A percentile compares a stretch with the other conserved stretches of the same genome.
These are phyloP conservation scores for Anseranas semipalmata DNA, from an alignment of 2,113 vertebrate species.

Conservation along the genomic window DNA sequence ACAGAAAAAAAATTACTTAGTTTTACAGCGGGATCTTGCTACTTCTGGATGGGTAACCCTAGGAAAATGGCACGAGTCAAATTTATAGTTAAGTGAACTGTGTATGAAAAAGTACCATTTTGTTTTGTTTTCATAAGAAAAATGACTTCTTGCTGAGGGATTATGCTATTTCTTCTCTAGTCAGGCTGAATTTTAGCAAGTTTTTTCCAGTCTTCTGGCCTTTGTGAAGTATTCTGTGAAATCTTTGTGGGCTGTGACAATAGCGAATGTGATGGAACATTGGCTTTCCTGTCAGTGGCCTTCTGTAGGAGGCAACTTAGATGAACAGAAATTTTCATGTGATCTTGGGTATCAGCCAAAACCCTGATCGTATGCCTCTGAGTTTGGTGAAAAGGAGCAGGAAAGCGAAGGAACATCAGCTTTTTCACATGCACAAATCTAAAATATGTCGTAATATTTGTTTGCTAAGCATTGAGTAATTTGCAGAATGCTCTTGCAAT, in stretches of 20 bases:
- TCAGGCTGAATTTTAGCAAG: background rate
- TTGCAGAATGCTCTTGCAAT: background rate
- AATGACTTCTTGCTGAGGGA: background rate
- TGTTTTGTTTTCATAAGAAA: background rate
- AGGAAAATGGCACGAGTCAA: background rate
- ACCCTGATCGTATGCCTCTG: background rate
- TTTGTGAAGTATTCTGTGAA: background rate
- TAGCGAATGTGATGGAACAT: background rate
- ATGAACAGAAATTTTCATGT: background rate
- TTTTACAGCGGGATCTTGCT: background rate
- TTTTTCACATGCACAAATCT: background rate
- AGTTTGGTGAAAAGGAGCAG: background rate
- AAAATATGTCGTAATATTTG: background rate
- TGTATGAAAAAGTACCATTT: background rate
- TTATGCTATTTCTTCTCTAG: background rate
- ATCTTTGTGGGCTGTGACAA: background rate
- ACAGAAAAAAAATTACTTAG: background rate
- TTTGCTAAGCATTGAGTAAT: background rate
- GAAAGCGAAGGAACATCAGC: background rate
- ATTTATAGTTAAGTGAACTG: background rate
- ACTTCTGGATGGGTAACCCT: background rate
- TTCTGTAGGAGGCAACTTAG: background rate
- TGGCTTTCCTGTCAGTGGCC: background rate
- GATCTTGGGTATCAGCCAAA: background rate
- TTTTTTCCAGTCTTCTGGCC: background rate